phyloP scores from a whole-genome alignment of 1,140 invertebrate species.

The Daktulosphaira vitifoliae region DNA sequence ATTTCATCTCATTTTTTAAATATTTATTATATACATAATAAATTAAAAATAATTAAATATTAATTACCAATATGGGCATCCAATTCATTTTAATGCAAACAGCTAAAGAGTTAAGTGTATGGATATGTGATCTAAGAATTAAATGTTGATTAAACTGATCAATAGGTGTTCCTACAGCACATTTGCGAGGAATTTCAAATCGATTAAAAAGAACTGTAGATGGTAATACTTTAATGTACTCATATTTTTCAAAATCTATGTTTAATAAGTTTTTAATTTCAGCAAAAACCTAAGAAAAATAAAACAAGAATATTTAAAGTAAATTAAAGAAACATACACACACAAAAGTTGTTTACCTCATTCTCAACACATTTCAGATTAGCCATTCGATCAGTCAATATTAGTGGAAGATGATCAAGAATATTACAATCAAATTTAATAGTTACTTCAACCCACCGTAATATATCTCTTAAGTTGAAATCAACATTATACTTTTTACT shows the following conservation, averaged over 20 bases:
- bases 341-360: slow-evolving; percentile 1
- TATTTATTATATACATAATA: too few species aligned
- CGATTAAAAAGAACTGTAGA: slow-evolving; percentile 15
- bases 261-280: neutral
- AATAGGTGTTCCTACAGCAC: slow-evolving; percentile 17
- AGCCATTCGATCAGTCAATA: slow-evolving; percentile 76
- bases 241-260: neutral
- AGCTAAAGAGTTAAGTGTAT: slow-evolving; percentile 60
- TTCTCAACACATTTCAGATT: slow-evolving; percentile 46
- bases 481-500: slow-evolving; percentile 49
- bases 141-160: slow-evolving; percentile 48
- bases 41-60: too few species aligned
- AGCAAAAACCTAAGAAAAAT: neutral
- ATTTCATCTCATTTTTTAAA: too few species aligned
- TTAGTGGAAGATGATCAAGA: slow-evolving; percentile 61
- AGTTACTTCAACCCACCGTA: slow-evolving; percentile 77
- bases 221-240: slow-evolving; percentile 10
- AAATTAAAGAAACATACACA: too few species aligned
- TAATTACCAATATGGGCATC: slow-evolving; percentile 76
- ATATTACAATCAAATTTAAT: slow-evolving; percentile 40
- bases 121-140: slow-evolving; percentile 58
- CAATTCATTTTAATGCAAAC: slow-evolving; percentile 83
- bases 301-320: too few species aligned
- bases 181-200: slow-evolving; percentile 14
- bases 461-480: slow-evolving; percentile 91